Evolutionary conservation across 2,797 vertebrate genomes (phyloP).

Genomic region (Poecile montanus): DNA sequence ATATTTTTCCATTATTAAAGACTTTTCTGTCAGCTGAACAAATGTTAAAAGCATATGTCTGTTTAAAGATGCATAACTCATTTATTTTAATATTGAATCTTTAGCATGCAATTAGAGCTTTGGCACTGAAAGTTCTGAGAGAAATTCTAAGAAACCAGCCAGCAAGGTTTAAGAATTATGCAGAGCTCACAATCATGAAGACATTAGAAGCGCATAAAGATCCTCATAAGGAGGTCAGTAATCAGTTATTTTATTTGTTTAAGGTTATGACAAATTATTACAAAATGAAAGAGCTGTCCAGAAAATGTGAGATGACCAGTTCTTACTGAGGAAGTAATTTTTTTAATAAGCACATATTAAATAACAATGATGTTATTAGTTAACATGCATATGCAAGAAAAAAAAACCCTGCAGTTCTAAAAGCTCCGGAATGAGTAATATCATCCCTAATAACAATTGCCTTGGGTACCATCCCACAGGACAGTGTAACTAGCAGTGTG

Average conservation of each 20-base stretch:
- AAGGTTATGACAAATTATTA: neutral
- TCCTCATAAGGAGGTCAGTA: constrained; percentile 92
- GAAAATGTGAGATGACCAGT: neutral
- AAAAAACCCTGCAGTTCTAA: neutral
- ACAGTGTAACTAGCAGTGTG: neutral
- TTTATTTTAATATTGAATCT: constrained; percentile 48
- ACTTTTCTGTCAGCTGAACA: neutral
- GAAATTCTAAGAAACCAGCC: constrained; percentile 95
- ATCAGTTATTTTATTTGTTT: neutral
- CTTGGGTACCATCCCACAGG: neutral
- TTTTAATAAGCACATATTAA: neutral
- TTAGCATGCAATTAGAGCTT: constrained; percentile 93
- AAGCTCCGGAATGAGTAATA: neutral
- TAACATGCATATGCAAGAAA: neutral
- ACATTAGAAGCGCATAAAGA: constrained; percentile 96
- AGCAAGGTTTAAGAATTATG: constrained; percentile 97
- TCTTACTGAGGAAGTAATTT: neutral
- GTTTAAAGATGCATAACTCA: neutral
- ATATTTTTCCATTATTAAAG: neutral
- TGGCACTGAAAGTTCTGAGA: constrained; percentile 92
- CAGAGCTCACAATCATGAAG: constrained; percentile 98
- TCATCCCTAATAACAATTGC: neutral
- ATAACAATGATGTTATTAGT: neutral
- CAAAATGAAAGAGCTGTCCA: neutral
- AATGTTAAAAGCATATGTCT: neutral